Base-by-base conservation (phyloP, 2,113 vertebrate genomes). In the Ursus arctos region DNA sequence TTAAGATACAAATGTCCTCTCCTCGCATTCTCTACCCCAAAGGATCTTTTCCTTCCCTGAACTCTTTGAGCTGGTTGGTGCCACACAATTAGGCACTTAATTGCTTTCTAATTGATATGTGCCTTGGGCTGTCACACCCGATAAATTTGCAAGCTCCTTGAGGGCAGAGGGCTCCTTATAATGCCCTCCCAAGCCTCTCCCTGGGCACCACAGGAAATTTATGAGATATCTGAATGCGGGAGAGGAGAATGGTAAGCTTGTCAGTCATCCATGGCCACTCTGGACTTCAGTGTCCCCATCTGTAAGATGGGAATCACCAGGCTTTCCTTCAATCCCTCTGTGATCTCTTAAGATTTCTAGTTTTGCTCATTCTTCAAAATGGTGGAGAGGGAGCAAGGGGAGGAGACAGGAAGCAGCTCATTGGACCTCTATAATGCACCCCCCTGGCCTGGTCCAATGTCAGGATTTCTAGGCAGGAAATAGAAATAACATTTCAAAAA, bases 51-150 rank as follows among this genome's bases (percentile, higher is more conserved):
- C 69, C 84, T 95, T 88, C 69, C 11, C 92, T 95, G 94, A 96
- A 85, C 94, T 90, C 94, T 92, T 74, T 7, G 61, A 96, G 97
- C 96, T 97, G 97, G 95, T 97, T 98, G 98, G 96, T 85, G 63
- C 94, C 97, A 98, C 97, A 94, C 95, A 96, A 98, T 98, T 97
- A 98, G 95, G 90, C 88, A 87, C 96, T 96, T 97, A 98, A 98
- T 98, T 97, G 87, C 94, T 96, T 87, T 87, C 91, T 98, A 98
- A 98, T 98, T 98, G 97, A 89, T 96, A 83, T 51, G 97, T 19
- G 97, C 86, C 95, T 94, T 74, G 67, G 77, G 36, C 92, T 95
- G 89, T 97, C 97, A 97, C 69, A 65, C 80, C 90, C 97, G 67
- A 95, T 72, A 83, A 80, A 96, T 93, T 33, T 31, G 82, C 31